Percentiles rank a stretch among this genome's conserved stretches.
phyloP scores from a whole-genome alignment of 2,888 invertebrate species.

The Netelia inedita region DNA sequence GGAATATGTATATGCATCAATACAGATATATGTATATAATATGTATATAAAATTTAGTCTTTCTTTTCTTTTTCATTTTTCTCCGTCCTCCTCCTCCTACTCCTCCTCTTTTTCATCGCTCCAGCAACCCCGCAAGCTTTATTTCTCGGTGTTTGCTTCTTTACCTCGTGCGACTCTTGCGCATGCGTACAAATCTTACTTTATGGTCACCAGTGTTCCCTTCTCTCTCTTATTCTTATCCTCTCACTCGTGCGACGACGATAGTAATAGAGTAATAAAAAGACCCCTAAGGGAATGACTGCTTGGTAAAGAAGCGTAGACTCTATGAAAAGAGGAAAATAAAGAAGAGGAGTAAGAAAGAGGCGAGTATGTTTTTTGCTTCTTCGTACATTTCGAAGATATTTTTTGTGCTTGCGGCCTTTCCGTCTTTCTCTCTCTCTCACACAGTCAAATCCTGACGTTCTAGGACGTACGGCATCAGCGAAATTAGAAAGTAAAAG shows the following conservation, averaged over 20 bases:
- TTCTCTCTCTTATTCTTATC: not conserved
- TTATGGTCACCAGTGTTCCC: slow-evolving; percentile 70
- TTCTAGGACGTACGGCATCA: slow-evolving; percentile 46
- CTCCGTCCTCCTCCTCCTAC: slow-evolving; percentile 70
- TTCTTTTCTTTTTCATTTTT: slow-evolving; percentile 62
- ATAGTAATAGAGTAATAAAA: slow-evolving; percentile 79
- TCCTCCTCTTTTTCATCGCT: slow-evolving; percentile 52
- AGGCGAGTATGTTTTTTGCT: not conserved
- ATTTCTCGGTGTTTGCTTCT: slow-evolving; percentile 36
- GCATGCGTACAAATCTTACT: slow-evolving; percentile 74
- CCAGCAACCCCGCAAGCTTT: slow-evolving; percentile 30
- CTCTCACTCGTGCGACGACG: slow-evolving; percentile 42
- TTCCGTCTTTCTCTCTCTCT: slow-evolving; percentile 43
- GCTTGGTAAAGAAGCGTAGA: slow-evolving; percentile 33
- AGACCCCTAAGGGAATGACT: slow-evolving; percentile 74
- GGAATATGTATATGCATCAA: slow-evolving; percentile 10
- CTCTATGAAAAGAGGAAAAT: not conserved
- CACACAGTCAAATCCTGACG: slow-evolving; percentile 46
- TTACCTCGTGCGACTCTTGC: slow-evolving; percentile 65
- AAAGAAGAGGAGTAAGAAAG: not conserved
- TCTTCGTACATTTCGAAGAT: slow-evolving; percentile 19
- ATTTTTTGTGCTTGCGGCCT: slow-evolving; percentile 11
- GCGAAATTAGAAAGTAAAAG: slow-evolving; percentile 66
- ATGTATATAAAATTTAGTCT: slow-evolving; percentile 10
- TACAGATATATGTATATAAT: not conserved